Conservation (phyloP, 1,140 invertebrate species). For the silkworm (Bombyx mori) region DNA sequence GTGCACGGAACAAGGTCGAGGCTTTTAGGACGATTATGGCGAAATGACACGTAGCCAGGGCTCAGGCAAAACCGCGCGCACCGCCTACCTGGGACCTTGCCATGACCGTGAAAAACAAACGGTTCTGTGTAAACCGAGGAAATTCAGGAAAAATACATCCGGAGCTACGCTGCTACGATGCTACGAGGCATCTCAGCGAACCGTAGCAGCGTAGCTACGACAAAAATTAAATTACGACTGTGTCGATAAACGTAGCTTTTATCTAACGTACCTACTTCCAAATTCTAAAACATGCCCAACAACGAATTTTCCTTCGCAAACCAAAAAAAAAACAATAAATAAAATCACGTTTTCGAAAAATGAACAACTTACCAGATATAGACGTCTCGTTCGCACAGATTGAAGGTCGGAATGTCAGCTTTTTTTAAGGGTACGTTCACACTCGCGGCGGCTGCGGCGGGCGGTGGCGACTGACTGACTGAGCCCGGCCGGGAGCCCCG, state of each 20-base stretch:
- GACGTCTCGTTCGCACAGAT: constrained; percentile 61
- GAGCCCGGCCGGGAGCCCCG: constrained; percentile 57
- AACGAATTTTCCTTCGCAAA: neutral
- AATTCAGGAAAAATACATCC: neutral
- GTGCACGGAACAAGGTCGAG: constrained; percentile 42
- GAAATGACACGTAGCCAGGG: constrained; percentile 27
- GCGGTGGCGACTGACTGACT: constrained; percentile 55
- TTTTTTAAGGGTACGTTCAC: constrained; percentile 36
- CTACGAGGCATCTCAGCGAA: constrained; percentile 26
- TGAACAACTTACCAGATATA: constrained; percentile 56
- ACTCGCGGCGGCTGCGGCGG: constrained; percentile 47
- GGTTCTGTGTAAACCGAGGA: constrained; percentile 1
- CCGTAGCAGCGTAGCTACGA: constrained; percentile 18
- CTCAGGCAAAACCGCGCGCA: constrained; percentile 15
- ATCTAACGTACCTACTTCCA: neutral
- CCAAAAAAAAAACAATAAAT: neutral
- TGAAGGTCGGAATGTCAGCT: constrained; percentile 59
- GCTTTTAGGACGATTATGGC: constrained; percentile 40
- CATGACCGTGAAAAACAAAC: constrained; percentile 48
- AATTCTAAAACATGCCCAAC: neutral
- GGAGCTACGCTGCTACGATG: constrained; percentile 14
- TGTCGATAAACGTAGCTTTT: neutral
- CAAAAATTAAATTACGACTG: constrained; percentile 8
- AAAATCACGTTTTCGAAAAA: constrained; percentile 13
- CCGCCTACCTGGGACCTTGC: constrained; percentile 35